Evolutionary conservation across 2,797 vertebrate genomes (phyloP).

Genomic region (Salarias fasciatus): DNA sequence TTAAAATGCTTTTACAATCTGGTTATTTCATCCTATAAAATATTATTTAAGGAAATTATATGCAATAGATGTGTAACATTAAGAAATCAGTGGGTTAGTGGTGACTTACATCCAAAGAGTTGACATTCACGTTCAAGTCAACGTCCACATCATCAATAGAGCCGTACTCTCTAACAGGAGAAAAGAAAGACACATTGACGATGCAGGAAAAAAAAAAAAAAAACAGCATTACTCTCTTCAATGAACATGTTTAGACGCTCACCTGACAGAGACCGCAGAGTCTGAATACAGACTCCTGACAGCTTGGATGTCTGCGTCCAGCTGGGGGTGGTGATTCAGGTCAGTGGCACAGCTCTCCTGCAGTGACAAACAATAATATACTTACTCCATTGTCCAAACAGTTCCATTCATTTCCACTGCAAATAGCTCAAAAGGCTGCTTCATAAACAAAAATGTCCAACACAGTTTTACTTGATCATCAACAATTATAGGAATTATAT

Average conservation of each 20-base stretch:
- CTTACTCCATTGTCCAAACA: slow-evolving; percentile 35
- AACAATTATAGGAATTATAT: no score
- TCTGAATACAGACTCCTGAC: slow-evolving; percentile 93
- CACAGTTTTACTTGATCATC: no score
- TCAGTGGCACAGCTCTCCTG: slow-evolving; percentile 89
- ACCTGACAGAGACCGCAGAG: slow-evolving; percentile 90
- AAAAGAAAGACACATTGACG: slow-evolving; percentile 1
- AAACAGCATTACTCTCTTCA: background rate
- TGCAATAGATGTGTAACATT: no score
- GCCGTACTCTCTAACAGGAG: slow-evolving; percentile 85
- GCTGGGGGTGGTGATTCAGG: slow-evolving; percentile 89
- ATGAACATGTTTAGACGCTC: background rate
- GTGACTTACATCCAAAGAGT: slow-evolving; percentile 89
- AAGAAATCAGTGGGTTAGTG: no score
- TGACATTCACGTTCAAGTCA: slow-evolving; percentile 90
- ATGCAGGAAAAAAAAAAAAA: slow-evolving; percentile 1
- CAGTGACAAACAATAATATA: slow-evolving; percentile 58
- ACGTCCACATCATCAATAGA: slow-evolving; percentile 93
- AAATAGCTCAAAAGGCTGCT: no score
- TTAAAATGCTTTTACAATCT: no score
- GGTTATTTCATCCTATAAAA: no score
- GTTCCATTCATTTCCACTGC: no score
- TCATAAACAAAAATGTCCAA: no score
- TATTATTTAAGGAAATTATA: no score
- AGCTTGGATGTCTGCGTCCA: slow-evolving; percentile 91